Conservation (phyloP, 2,888 invertebrate genomes). For the Blastobasis adustella region DNA sequence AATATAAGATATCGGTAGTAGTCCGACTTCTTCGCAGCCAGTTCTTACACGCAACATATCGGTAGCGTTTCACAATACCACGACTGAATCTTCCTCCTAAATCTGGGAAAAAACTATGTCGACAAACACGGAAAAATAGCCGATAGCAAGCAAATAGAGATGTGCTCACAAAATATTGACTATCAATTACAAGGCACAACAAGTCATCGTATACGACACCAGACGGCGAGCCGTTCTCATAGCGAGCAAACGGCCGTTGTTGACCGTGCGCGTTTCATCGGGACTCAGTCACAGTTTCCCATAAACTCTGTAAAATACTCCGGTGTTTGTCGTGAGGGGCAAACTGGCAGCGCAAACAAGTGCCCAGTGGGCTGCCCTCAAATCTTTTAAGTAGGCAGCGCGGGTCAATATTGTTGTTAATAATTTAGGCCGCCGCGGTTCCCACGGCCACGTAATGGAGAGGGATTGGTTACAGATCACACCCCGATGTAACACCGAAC, state of each 20-base stretch:
- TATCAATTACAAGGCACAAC: slow-evolving; percentile 18
- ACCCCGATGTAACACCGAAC: slow-evolving; percentile 36
- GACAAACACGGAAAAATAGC: neutral
- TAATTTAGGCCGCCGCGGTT: slow-evolving; percentile 63
- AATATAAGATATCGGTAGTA: too few relatives aligned
- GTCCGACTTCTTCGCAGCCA: neutral
- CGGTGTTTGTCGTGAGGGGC: slow-evolving; percentile 61
- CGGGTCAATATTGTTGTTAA: slow-evolving; percentile 73
- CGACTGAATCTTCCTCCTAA: too few relatives aligned
- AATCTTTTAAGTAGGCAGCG: slow-evolving; percentile 73
- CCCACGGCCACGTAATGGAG: slow-evolving; percentile 58
- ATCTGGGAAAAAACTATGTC: too few relatives aligned
- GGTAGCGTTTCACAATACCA: too few relatives aligned
- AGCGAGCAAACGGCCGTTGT: slow-evolving; percentile 43
- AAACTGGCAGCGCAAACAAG: slow-evolving; percentile 65
- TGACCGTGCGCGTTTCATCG: slow-evolving; percentile 35
- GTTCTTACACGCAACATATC: too few relatives aligned
- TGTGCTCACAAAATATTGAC: neutral
- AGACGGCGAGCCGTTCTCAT: slow-evolving; percentile 26
- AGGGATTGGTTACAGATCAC: slow-evolving; percentile 54
- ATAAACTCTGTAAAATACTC: slow-evolving; percentile 62
- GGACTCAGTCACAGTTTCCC: slow-evolving; percentile 50
- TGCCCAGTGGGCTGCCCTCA: slow-evolving; percentile 39
- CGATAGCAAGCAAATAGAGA: neutral
- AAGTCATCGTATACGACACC: slow-evolving; percentile 18